Evolutionary conservation across 2,888 invertebrate genomes (phyloP).

Genomic region (Scaptomyza parva): DNA sequence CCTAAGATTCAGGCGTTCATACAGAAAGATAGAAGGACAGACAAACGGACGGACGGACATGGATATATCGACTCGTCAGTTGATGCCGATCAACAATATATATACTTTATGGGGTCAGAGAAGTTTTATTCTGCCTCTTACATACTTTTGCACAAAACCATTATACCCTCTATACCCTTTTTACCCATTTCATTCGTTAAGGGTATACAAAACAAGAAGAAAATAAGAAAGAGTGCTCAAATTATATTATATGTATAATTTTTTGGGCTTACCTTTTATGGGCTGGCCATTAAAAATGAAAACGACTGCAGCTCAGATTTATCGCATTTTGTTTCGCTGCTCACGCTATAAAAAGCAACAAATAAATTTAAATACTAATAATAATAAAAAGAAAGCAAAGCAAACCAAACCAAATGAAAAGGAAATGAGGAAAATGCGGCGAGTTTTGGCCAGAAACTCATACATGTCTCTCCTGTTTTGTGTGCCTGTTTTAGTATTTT

Average conservation of each 20-base stretch:
- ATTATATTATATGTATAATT: conserved; percentile 59
- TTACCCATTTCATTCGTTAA: no score
- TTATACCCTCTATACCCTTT: no score
- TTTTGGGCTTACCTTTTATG: conserved; percentile 76
- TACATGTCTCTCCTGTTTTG: conserved; percentile 47
- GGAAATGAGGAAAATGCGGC: not conserved
- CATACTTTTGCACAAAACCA: no score
- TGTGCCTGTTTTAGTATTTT: conserved; percentile 1
- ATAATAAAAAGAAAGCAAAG: conserved; percentile 60
- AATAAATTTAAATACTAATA: conserved; percentile 81
- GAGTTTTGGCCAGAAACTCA: conserved; percentile 48
- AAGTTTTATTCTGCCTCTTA: no score
- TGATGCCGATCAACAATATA: no score
- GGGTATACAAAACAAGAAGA: no score
- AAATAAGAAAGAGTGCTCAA: conserved; percentile 38
- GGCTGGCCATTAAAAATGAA: conserved; percentile 68
- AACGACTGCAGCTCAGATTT: conserved; percentile 70
- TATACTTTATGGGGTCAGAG: no score
- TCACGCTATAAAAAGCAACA: conserved; percentile 80
- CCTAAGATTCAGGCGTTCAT: no score
- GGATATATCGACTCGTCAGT: no score
- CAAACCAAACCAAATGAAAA: not conserved
- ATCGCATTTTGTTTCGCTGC: conserved; percentile 57
- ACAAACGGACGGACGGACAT: no score
- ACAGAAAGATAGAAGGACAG: no score